Conservation (phyloP, 2,797 vertebrate species). For the Pangasius krempfi region DNA sequence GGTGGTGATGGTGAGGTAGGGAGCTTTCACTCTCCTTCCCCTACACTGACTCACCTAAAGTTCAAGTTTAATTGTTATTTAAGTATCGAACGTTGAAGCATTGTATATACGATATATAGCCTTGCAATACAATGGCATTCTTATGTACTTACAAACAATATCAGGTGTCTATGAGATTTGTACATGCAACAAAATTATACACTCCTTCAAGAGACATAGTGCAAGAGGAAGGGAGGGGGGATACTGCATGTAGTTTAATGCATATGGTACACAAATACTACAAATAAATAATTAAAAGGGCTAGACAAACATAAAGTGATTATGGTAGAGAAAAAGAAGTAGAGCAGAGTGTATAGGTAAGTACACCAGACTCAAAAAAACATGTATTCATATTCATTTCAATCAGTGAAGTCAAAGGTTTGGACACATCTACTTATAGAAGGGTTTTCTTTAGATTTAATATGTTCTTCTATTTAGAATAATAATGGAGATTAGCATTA, state of each 20-base stretch:
- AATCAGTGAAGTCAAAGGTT: not conserved
- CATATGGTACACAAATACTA: not conserved
- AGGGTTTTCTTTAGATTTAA: not conserved
- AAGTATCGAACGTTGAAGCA: not conserved
- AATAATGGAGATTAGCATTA: not conserved
- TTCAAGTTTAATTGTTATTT: not conserved
- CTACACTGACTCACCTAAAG: not conserved
- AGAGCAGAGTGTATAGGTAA: not conserved
- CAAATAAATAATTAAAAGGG: not conserved
- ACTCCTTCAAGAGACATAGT: not conserved
- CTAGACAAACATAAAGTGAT: not conserved
- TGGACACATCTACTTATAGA: not conserved
- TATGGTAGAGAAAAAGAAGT: not conserved
- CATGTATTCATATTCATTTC: not conserved
- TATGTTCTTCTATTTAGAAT: not conserved
- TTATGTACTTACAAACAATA: not conserved
- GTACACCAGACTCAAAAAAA: not conserved
- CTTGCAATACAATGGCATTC: not conserved
- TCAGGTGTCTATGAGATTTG: not conserved
- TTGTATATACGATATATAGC: not conserved
- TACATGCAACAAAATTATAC: not conserved
- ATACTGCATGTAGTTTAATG: not conserved
- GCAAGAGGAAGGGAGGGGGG: not conserved
- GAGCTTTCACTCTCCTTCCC: not conserved
- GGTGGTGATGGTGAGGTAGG: constrained; percentile 73